phyloP scores from a whole-genome alignment of 2,113 vertebrate species.

The Catharus bicknelli region DNA sequence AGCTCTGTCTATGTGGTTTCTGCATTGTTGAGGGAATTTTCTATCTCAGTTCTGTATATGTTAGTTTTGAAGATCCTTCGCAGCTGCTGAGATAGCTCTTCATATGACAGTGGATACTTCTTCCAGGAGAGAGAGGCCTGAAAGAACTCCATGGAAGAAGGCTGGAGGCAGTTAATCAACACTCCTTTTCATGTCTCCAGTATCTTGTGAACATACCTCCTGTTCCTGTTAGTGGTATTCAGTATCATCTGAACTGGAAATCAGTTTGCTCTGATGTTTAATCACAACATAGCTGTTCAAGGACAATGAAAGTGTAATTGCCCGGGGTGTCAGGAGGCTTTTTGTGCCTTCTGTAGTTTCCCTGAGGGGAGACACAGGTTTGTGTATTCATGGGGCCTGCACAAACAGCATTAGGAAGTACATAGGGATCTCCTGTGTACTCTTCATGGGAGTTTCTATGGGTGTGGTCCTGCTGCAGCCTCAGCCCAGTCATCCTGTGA shows the following conservation, averaged over 20 bases:
- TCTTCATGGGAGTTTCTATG: fast-evolving
- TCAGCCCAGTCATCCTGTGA: not conserved
- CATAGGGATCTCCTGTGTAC: fast-evolving
- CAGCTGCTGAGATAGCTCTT: not conserved
- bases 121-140: not conserved
- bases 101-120: not conserved
- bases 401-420: not conserved
- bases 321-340: not conserved
- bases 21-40: not conserved
- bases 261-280: not conserved
- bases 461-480: not conserved
- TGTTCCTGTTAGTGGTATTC: not conserved
- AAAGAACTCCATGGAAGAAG: not conserved
- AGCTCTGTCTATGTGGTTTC: not conserved
- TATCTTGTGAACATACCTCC: not conserved
- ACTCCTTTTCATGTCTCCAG: not conserved
- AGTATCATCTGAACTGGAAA: not conserved
- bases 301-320: not conserved
- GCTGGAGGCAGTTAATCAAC: not conserved
- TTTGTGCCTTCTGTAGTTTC: not conserved
- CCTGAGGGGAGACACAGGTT: not conserved
- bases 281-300: not conserved
- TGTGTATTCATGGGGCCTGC: not conserved
- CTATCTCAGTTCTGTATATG: not conserved
- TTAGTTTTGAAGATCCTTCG: not conserved